phyloP scores from a whole-genome alignment of 2,888 invertebrate genomes.

The Parnassius orleans region DNA sequence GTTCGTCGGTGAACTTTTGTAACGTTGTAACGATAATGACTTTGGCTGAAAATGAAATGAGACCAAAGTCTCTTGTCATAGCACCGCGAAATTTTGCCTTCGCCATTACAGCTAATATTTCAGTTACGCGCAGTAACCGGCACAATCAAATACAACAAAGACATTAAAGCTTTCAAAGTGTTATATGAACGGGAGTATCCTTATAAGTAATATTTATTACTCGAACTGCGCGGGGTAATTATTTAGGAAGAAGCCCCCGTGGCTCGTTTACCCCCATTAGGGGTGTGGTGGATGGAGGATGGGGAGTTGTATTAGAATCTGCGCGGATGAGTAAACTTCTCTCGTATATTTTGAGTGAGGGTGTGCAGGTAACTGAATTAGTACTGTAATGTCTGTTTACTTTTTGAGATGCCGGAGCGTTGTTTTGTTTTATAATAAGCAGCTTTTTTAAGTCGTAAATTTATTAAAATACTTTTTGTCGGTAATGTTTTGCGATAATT shows the following conservation, averaged over 20 bases:
- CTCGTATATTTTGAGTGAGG: conserved; percentile 34
- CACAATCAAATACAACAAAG: conserved; percentile 44
- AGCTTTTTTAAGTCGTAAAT: conserved; percentile 11
- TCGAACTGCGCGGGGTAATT: conserved; percentile 64
- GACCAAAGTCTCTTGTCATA: no score
- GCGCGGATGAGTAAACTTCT: conserved; percentile 48
- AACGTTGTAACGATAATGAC: no score
- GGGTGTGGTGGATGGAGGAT: conserved; percentile 26
- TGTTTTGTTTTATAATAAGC: conserved; percentile 16
- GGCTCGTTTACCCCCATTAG: conserved; percentile 29
- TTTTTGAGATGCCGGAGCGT: conserved; percentile 19
- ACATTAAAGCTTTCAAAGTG: conserved; percentile 36
- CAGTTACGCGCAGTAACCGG: conserved; percentile 19
- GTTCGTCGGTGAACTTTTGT: no score
- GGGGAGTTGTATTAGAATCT: conserved; percentile 40
- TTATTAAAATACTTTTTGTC: not conserved
- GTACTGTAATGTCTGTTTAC: conserved; percentile 26
- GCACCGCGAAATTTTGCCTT: not conserved
- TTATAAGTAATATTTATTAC: conserved; percentile 75
- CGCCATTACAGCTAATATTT: conserved; percentile 9
- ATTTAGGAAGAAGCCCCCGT: conserved; percentile 54
- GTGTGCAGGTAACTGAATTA: conserved; percentile 39
- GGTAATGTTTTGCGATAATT: no score
- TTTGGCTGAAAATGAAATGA: no score
- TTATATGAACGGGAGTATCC: conserved; percentile 31